Base-by-base conservation (phyloP, 2,888 invertebrate species). In the Augochlorella aurata region DNA sequence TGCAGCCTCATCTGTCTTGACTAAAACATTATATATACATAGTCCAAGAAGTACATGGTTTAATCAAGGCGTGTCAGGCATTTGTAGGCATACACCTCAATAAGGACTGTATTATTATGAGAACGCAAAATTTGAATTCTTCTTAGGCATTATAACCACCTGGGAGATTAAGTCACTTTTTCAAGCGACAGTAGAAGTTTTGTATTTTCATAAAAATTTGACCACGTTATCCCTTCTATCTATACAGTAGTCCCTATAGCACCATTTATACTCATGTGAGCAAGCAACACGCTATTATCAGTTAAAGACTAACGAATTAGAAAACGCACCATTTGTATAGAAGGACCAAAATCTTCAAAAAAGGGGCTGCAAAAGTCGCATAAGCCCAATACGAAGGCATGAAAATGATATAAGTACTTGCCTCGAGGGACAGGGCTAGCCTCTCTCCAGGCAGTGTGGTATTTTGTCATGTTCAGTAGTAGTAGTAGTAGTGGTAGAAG, bases 371-470 rank as follows among this genome's bases (percentile, higher is more conserved):
- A 92, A 92, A 92, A 90, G 83, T 89, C 88, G 90, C 90, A 89
- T 89, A 89, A 87, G 88, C 88, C 90, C 90, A 90, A 88, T 86
- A 89, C 88, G 90, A 88, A 89, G 89, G 90, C 89, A 90, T 90
- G 90, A 92, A 91, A 92, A 91, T 92, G 91, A 90, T 92, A 92
- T 92, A 92, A 89, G 92, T 93, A 93, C 93, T 93, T 93, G 93
- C 93, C 93, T 93, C 91, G 93, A 93, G 92, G 93, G 93, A 93
- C 92, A 90, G 92, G 93, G 90, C 91, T 92, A 93, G 93, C 93
- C 93, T 93, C 93, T 92, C 93, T 91, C 93, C 93, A 92, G 93
- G 93, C 93, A 93, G 92, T 93, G 93, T 93, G 92, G 91, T 92
- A 91, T 92, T 91, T 93, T 93, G 93, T 93, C 93, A 93, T 93